These are phyloP conservation scores for Agriopis leucophaearia DNA, from an alignment of 2,888 invertebrate species.

Conservation along the genomic window DNA sequence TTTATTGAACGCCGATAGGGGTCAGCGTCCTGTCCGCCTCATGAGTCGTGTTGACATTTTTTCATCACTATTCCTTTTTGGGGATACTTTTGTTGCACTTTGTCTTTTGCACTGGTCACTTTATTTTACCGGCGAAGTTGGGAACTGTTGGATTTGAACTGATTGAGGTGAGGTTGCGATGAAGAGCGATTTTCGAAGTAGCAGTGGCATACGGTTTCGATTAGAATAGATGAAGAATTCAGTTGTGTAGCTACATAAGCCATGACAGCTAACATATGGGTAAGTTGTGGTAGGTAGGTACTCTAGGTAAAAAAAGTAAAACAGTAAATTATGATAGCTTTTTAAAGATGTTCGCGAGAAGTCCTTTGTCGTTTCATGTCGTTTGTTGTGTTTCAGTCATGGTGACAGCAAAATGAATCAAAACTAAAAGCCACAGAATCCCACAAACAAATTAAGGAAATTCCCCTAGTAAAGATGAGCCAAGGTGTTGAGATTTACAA, in stretches of 20 bases:
- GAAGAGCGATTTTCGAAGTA: constrained; percentile 36
- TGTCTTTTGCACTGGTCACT: constrained; percentile 48
- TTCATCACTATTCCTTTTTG: constrained; percentile 58
- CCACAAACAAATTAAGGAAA: background rate
- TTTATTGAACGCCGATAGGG: constrained; percentile 60
- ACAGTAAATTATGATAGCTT: too few relatives aligned
- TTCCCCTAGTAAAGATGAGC: constrained; percentile 15
- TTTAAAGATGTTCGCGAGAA: too few relatives aligned
- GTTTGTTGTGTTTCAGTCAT: too few relatives aligned
- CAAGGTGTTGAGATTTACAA: constrained; percentile 56
- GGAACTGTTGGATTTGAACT: constrained; percentile 30
- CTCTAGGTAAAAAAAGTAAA: background rate
- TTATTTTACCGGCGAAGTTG: constrained; percentile 41
- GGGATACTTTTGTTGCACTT: constrained; percentile 51
- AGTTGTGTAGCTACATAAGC: background rate
- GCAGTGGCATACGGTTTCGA: background rate
- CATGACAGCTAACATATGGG: background rate
- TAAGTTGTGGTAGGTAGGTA: background rate
- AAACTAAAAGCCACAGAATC: background rate
- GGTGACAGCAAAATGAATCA: background rate
- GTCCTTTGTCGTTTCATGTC: too few relatives aligned
- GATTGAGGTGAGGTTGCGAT: constrained; percentile 37
- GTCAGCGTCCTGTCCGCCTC: constrained; percentile 83
- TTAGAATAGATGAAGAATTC: background rate
- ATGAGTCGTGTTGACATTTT: constrained; percentile 69